A percentile compares a stretch with the other conserved stretches of the same genome.
These are phyloP conservation scores for Samia ricini DNA, from an alignment of 1,140 invertebrate genomes.

Conservation along the genomic window DNA sequence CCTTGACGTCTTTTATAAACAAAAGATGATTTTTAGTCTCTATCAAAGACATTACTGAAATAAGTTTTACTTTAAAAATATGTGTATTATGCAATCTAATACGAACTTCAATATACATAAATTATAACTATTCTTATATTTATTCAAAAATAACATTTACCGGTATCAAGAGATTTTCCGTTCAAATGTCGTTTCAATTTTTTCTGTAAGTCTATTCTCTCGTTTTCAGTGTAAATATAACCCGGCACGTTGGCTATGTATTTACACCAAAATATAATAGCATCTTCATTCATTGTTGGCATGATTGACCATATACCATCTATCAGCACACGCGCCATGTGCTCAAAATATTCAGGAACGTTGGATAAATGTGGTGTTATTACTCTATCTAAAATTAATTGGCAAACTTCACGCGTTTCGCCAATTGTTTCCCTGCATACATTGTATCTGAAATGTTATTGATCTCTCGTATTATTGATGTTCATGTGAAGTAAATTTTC, in stretches of 20 bases:
- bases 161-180: conserved; percentile 42
- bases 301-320: conserved; percentile 67
- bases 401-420: conserved; percentile 67
- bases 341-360: conserved; percentile 72
- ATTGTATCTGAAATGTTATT: conserved; percentile 74
- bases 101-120: too few relatives aligned
- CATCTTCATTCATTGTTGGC: conserved; percentile 48
- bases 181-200: conserved; percentile 35
- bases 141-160: conserved; percentile 25
- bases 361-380: conserved; percentile 61
- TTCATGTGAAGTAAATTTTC: too few relatives aligned
- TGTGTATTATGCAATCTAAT: too few relatives aligned
- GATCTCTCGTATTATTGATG: background rate
- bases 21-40: too few relatives aligned
- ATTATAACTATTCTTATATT: background rate
- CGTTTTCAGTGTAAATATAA: conserved; percentile 53
- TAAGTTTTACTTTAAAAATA: too few relatives aligned
- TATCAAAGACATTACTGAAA: too few relatives aligned
- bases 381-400: conserved; percentile 55
- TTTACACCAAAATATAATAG: conserved; percentile 49
- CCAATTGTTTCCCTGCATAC: conserved; percentile 68
- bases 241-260: conserved; percentile 56
- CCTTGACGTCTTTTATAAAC: too few relatives aligned
- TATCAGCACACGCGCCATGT: conserved; percentile 66
- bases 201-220: conserved; percentile 39